Conservation (phyloP, 2,113 vertebrate genomes). For the Vidua macroura region DNA sequence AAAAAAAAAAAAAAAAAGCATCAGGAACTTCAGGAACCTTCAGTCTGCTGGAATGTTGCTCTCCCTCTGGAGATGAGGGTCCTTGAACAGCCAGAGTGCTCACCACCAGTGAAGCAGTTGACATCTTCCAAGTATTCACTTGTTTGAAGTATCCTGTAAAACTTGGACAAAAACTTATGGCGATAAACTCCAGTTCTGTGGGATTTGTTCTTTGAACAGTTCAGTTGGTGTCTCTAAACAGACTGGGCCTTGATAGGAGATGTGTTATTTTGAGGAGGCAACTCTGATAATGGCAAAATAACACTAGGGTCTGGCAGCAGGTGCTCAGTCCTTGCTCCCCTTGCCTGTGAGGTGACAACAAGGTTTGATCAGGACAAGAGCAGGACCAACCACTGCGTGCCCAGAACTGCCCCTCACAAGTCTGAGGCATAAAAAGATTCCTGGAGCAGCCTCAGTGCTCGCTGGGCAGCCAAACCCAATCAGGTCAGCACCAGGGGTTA, state of each 20-base stretch:
- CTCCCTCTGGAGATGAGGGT: neutral
- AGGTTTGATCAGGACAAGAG: neutral
- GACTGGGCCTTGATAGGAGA: neutral
- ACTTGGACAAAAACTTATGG: fast-evolving
- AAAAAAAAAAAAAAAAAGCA: neutral
- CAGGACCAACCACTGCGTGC: fast-evolving
- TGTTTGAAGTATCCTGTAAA: neutral
- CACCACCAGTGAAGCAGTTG: neutral
- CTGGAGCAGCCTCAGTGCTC: neutral
- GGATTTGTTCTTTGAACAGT: neutral
- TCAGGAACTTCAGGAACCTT: neutral
- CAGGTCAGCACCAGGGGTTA: neutral
- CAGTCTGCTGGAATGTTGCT: neutral
- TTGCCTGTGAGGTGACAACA: neutral
- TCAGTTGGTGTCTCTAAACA: neutral
- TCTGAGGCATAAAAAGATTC: neutral
- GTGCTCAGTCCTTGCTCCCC: fast-evolving
- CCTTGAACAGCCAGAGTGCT: neutral
- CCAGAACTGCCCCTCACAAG: neutral
- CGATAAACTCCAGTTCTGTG: neutral
- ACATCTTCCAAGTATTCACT: neutral
- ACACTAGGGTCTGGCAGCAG: neutral
- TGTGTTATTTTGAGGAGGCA: neutral
- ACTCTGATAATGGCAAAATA: neutral
- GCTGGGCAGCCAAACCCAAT: neutral